Conservation (phyloP, 2,113 vertebrate genomes). For the Myodes glareolus region DNA sequence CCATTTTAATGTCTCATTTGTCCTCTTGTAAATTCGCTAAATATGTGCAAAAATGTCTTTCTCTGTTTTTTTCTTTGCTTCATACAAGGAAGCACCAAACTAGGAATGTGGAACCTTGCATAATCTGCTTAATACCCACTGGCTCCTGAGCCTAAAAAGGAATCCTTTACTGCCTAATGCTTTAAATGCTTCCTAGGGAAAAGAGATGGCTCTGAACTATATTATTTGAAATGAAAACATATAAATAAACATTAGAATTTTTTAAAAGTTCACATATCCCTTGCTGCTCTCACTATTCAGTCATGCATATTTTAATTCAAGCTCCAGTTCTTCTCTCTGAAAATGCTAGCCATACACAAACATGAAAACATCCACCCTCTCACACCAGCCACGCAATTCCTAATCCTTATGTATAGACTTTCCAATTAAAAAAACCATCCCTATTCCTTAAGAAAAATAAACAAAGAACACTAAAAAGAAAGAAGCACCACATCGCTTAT, state of each 20-base stretch:
- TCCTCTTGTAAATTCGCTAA: neutral
- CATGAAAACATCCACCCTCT: neutral
- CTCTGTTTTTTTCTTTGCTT: neutral
- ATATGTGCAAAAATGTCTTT: neutral
- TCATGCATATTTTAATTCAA: neutral
- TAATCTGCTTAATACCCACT: neutral
- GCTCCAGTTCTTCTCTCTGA: neutral
- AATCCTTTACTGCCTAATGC: neutral
- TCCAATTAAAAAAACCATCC: neutral
- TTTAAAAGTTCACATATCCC: neutral
- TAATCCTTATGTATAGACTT: neutral
- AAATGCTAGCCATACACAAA: neutral
- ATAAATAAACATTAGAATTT: neutral
- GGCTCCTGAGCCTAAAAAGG: neutral
- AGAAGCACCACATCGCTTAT: neutral
- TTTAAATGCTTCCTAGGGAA: neutral
- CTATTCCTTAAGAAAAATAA: neutral
- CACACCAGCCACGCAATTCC: neutral
- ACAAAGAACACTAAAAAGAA: neutral
- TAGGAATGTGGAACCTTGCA: neutral
- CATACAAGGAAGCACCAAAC: neutral
- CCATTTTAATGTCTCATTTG: neutral
- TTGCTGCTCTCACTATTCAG: neutral
- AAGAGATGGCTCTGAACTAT: neutral
- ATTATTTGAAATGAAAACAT: conserved; percentile 1